Conservation (phyloP, 2,797 vertebrate species). For the Tympanoctomys barrerae region DNA sequence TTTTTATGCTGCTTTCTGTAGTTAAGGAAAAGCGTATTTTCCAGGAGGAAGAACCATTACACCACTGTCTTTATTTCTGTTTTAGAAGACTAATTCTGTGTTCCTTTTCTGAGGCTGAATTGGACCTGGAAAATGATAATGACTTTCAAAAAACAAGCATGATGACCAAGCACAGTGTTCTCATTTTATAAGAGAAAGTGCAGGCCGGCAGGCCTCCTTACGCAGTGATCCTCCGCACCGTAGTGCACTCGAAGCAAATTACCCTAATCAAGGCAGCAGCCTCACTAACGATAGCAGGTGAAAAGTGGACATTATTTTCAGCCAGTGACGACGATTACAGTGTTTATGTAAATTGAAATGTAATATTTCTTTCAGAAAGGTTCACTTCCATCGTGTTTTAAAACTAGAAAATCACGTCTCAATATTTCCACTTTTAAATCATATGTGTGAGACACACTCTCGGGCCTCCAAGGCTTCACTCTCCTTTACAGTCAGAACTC, state of each 20-base stretch:
- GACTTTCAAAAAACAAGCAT: constrained; percentile 85
- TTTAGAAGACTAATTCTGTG: constrained; percentile 80
- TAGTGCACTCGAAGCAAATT: constrained; percentile 70
- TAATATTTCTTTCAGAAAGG: constrained; percentile 32
- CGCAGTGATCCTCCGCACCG: constrained; percentile 62
- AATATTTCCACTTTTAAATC: constrained; percentile 57
- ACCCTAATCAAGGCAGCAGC: constrained; percentile 72
- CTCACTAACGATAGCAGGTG: constrained; percentile 63
- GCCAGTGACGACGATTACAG: constrained; percentile 61
- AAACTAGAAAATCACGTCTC: constrained; percentile 51
- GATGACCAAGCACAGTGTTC: constrained; percentile 64
- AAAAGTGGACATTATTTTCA: constrained; percentile 64
- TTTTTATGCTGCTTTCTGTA: constrained; percentile 53
- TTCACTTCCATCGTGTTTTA: constrained; percentile 61
- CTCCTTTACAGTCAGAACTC: neutral
- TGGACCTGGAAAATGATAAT: constrained; percentile 75
- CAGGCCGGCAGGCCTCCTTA: constrained; percentile 57
- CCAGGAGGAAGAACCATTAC: constrained; percentile 70
- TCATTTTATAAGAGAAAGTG: constrained; percentile 70
- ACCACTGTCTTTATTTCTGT: constrained; percentile 64
- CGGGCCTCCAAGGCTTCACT: neutral
- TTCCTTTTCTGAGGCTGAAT: constrained; percentile 72
- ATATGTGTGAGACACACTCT: neutral
- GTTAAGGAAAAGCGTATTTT: constrained; percentile 78
- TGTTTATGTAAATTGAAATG: constrained; percentile 66